A percentile compares a stretch with the other conserved stretches of the same genome.
Evolutionary conservation across 2,797 vertebrate species (phyloP).

Genomic region (Spheniscus humboldti): DNA sequence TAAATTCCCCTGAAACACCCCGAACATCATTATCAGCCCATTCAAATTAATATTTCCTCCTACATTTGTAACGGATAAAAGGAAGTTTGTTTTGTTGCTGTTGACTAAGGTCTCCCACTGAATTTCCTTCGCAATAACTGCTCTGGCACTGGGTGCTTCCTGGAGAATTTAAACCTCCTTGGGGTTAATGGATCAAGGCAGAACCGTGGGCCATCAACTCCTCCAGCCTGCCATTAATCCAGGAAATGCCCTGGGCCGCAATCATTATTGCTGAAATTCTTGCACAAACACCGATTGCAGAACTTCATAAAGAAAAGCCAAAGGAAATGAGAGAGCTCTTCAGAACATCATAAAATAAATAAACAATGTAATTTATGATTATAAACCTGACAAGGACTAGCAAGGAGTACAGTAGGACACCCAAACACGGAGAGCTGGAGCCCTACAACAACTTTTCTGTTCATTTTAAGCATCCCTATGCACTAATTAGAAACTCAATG

Average conservation of each 20-base stretch:
- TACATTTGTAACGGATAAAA: neutral
- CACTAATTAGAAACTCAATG: neutral
- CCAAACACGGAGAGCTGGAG: neutral
- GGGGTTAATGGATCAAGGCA: neutral
- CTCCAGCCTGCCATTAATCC: constrained; percentile 19
- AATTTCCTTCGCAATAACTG: neutral
- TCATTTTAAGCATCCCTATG: neutral
- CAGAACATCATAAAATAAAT: neutral
- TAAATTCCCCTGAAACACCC: neutral
- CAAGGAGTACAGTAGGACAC: neutral
- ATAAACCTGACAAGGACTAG: neutral
- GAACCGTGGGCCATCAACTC: neutral
- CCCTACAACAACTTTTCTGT: neutral
- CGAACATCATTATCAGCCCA: neutral
- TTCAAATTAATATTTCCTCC: neutral
- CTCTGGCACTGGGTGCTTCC: neutral
- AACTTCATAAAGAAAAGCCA: constrained; percentile 4
- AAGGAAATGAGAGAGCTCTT: constrained; percentile 27
- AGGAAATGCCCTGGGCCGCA: constrained; percentile 9
- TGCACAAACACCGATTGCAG: neutral
- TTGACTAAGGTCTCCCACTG: neutral
- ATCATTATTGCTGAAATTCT: neutral
- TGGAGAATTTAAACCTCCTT: neutral
- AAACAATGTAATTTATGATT: neutral
- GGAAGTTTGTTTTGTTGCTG: neutral